Evolutionary conservation across 30 jellyfish, hydroid and myxozoan genomes (phyloP), one percentile per base, ranked within the genome.

Genomic region (Chironex yamaguchii): DNA sequence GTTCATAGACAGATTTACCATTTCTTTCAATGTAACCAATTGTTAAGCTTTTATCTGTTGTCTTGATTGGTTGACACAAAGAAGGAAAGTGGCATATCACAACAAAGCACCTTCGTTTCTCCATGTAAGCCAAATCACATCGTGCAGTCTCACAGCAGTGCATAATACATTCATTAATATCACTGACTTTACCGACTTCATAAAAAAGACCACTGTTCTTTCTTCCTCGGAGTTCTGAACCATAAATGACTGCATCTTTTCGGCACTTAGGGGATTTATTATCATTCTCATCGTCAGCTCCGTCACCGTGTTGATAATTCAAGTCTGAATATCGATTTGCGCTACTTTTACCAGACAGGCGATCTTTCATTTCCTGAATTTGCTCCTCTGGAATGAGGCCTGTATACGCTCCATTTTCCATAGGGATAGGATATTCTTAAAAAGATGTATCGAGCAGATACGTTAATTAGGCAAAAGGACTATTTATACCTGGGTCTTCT

Each of bases 71-170:
- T 75, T 94, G 99, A 64, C 99, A 94, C n/a, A 94, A 93, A 67
- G 99, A 93, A 3, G 99, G 99, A 88, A 85, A 94, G 62, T 94
- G 99, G 73, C 99, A 94, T 1, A 88, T 89, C 52, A 94, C 97
- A 17, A 86, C 71, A 50, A 52, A 94, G 26, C 99, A 94, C 20
- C 83, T 35, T 49, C 87, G 78, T 49, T 94, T 85, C 6, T 94
- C 97, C 96, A 94, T 71, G 79, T 88, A 94, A 22, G 99, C 99
- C 14, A 94, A 80, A 49, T 94, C 90, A 78, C 99, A 94, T 52
- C 92, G 63, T 21, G 81, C 81, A 0, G 97, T 82, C 22, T 35
- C 81, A 70, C 99, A 94, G 53, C 99, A 94, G 11, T 85, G 93
- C 29, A 87, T 87, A 12, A 86, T 85, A 68, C 99, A 94, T 32